Evolutionary conservation across 2,888 invertebrate species (phyloP), one percentile per base, ranked within the genome.

Genomic region (Cantharis rustica): DNA sequence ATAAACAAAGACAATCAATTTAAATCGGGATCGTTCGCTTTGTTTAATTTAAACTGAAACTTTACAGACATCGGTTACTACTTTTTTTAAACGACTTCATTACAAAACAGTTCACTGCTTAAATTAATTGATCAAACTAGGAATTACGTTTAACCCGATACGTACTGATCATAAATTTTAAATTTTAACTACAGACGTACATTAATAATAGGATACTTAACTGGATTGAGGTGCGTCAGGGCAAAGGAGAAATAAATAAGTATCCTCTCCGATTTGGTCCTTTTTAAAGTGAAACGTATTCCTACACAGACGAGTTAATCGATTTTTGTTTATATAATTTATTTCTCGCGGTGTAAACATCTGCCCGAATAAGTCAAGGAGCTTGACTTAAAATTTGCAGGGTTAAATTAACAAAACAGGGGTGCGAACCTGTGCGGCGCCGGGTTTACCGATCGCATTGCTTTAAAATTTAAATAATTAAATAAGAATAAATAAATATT

Each of bases 1-100:
- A 77, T 69, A 77, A 77, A 74, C 77, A 77, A 77, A 72, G 72
- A 74, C 74, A 74, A 77, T 77, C 72, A 77, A 75, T 75, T 72
- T 72, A 26, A 74, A 77, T 77, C 76, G 23, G 68, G 74, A 75
- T 69, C 71, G 62, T 68, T 72, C 61, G 72, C 26, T 68, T 47
- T 62, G 23, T 71, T 63, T 71, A 69, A 77, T 74, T 77, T 77
- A 71, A 77, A 75, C 71, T 62, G 72, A 63, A 69, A 74, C 74
- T 77, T 74, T 70, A 73, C 73, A 73, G 68, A 62, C 74, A 71
- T 75, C 73, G 69, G 74, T 69, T 71, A 72, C 72, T 75, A 69
- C 71, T 74, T 72, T 77, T 73, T 69, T 23, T 13, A 62, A 66
- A 16, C n/a, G 26, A 71, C 68, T 74, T 26, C 77, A 17, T 71